Evolutionary conservation across 2,797 vertebrate species (phyloP).

Genomic region (Chaetodon trifasciatus): DNA sequence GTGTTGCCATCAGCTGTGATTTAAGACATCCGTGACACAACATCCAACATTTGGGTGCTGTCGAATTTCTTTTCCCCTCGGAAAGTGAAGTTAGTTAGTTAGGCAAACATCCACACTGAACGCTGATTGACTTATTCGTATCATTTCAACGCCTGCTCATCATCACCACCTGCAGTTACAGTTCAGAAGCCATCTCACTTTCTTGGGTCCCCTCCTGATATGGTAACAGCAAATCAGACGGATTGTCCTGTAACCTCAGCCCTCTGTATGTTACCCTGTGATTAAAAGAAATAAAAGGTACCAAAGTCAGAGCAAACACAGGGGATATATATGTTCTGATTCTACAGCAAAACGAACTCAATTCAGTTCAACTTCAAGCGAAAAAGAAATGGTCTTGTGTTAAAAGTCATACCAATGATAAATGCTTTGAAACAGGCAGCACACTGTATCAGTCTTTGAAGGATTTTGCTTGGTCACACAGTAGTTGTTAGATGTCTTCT

Average conservation of each 20-base stretch:
- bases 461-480: conserved; percentile 18
- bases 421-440: background rate
- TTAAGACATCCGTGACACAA: background rate
- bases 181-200: too few relatives aligned
- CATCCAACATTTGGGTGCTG: background rate
- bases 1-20: background rate
- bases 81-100: background rate
- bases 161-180: background rate
- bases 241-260: background rate
- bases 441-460: background rate
- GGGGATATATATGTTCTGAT: background rate
- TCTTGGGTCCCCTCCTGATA: too few relatives aligned
- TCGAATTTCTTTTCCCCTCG: background rate
- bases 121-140: too few relatives aligned
- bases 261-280: too few relatives aligned
- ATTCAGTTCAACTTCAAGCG: background rate
- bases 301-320: background rate
- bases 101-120: background rate
- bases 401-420: background rate
- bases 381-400: background rate
- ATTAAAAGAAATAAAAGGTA: too few relatives aligned
- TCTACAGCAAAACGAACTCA: background rate
- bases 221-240: too few relatives aligned
- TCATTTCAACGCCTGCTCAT: conserved; percentile 1
- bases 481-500: background rate